phyloP scores from a whole-genome alignment of 2,888 invertebrate species.

The Escarpia spicata region DNA sequence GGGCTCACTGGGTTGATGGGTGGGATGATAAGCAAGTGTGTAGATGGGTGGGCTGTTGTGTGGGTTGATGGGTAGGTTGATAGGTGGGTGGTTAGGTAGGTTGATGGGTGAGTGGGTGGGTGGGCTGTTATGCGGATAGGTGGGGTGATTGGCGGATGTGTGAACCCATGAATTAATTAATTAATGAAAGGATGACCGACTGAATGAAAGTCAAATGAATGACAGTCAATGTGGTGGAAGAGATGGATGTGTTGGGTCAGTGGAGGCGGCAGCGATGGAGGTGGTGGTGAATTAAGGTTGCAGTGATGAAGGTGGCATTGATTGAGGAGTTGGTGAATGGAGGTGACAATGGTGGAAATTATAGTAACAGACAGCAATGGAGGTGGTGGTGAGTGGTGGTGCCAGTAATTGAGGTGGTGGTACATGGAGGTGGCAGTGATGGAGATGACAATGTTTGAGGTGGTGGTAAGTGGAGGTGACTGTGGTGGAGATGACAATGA shows the following conservation, averaged over 20 bases:
- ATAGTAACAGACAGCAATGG: background rate
- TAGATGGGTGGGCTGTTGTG: too few species aligned
- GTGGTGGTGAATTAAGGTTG: background rate
- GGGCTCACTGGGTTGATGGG: too few species aligned
- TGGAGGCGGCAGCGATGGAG: background rate
- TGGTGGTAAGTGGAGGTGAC: background rate
- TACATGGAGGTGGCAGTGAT: background rate
- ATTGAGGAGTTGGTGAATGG: background rate
- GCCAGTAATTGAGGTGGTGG: background rate
- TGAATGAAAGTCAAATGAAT: background rate
- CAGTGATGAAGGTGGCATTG: background rate
- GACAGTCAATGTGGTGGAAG: background rate
- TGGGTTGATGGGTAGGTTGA: too few species aligned
- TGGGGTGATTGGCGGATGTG: too few species aligned
- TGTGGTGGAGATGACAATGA: background rate
- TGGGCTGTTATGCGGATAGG: too few species aligned
- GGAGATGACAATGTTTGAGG: background rate
- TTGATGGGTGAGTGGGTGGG: too few species aligned
- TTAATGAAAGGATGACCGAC: background rate
- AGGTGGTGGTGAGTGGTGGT: background rate
- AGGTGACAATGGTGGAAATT: background rate
- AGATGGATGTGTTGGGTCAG: background rate
- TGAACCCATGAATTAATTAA: background rate
- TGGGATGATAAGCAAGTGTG: too few species aligned
- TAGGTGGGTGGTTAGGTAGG: too few species aligned